Evolutionary conservation across 2,797 vertebrate species (phyloP), one percentile per base, ranked within the genome.

Genomic region (Oreortyx pictus): DNA sequence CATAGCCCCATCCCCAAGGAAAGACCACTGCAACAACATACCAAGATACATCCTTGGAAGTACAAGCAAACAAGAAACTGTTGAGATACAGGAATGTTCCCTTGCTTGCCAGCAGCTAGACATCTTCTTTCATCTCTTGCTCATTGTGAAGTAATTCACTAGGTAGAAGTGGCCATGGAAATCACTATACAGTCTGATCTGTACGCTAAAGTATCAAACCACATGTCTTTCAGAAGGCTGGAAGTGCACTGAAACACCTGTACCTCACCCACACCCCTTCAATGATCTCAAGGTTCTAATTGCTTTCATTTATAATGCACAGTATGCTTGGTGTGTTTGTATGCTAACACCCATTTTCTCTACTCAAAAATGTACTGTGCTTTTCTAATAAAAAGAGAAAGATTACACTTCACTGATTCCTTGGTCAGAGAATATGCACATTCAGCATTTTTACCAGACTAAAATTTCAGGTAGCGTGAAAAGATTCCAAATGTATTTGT

Each of bases 401-500:
- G 87, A 82, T 73, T 49, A 12, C 2, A 41, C 66, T 64, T 86
- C 29, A 50, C 3, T 71, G 17, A 25, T 82, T 82, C 60, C 70
- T 2, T 35, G 61, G 33, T 92, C 68, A 82, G 75, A 68, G 82
- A 52, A 87, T 22, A 85, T 6, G 20, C 23, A 23, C 62, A 59
- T 47, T 33, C 15, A 27, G 18, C 29, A 31, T 47, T 82, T 78
- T 75, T 9, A 68, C 39, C 52, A 77, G 1, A 2, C 20, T 44
- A 71, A 31, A 39, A 49, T 62, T 86, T 81, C 33, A 89, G 10
- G 82, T 8, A 5, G 46, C 41, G 70, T 11, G 20, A 73, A 41
- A 76, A 17, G 82, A 93, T 70, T 79, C 76, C 73, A 94, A 91
- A 83, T 14, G 29, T 73, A 77, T 85, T 88, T 83, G 66, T 44